Evolutionary conservation across 2,797 vertebrate genomes (phyloP), one percentile per base, ranked within the genome.

Genomic region (Syngnathus rostellatus): DNA sequence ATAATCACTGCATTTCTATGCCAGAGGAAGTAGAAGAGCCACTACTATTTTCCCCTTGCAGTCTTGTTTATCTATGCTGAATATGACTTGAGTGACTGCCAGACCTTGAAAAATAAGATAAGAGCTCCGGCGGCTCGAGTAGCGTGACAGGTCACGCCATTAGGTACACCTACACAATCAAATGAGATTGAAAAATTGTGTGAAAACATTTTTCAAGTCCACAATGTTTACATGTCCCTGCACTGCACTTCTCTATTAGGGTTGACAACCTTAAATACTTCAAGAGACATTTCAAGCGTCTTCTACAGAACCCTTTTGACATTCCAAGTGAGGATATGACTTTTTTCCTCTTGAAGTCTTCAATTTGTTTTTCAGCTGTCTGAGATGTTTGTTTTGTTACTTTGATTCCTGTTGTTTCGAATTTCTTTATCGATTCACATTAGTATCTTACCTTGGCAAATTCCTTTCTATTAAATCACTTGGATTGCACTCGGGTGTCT

Each of bases 31-130:
- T 8, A 12, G 21, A 58, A 37, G 55, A 58, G 25, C 57, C 66
- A 66, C 77, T 74, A 80, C 79, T 78, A 84, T 83, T 86, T 85
- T 79, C 75, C 67, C 55, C 31, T 58, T 71, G 71, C 62, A 75
- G 68, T 68, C 88, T 87, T 91, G 89, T 89, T 91, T 90, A 85
- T 91, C 88, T 88, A 90, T 90, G 87, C 89, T 84, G 84, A 86
- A 84, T 84, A 80, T 81, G 83, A 81, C 83, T 87, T 90, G 85
- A 91, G 85, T 82, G 85, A 84, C 84, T 90, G 88, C 87, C 88
- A 91, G 90, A 89, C 89, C 90, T 89, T 89, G 89, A 88, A 79
- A 88, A 90, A 90, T 88, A 90, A 90, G 89, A 91, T 91, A 91
- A 91, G 88, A 89, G 83, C 81, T 31, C 77, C 85, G 88, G 88